These are phyloP conservation scores for Saccostrea cuccullata DNA, from an alignment of 1,140 invertebrate species.

Conservation along the genomic window DNA sequence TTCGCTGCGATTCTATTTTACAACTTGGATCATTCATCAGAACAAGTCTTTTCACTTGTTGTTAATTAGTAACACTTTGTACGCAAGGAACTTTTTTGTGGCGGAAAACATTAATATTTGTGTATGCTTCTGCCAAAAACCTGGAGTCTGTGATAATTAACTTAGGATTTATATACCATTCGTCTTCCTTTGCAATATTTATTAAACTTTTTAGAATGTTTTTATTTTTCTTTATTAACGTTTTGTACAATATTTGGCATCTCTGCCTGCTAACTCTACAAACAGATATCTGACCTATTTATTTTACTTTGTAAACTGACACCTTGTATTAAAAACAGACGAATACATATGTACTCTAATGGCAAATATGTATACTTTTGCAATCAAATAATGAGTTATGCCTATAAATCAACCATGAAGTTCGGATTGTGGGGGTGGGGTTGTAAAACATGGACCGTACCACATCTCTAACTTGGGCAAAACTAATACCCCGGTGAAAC, in stretches of 20 bases:
- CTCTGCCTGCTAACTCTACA: background rate
- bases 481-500: no score
- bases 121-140: background rate
- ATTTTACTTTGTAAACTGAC: no score
- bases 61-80: conserved; percentile 6
- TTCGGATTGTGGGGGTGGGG: no score
- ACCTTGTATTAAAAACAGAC: no score
- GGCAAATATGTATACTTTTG: no score
- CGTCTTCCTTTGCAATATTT: background rate
- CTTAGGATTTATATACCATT: background rate
- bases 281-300: no score
- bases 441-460: no score
- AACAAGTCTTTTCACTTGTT: conserved; percentile 2
- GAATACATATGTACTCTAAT: no score
- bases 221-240: background rate
- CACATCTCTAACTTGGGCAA: no score
- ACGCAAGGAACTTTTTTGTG: background rate
- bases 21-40: background rate
- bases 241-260: background rate
- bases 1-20: background rate
- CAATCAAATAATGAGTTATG: no score
- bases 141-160: conserved; percentile 13
- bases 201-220: background rate
- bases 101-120: background rate
- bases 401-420: no score